Evolutionary conservation across 2,113 vertebrate genomes (phyloP).

Genomic region (Eonycteris spelaea): DNA sequence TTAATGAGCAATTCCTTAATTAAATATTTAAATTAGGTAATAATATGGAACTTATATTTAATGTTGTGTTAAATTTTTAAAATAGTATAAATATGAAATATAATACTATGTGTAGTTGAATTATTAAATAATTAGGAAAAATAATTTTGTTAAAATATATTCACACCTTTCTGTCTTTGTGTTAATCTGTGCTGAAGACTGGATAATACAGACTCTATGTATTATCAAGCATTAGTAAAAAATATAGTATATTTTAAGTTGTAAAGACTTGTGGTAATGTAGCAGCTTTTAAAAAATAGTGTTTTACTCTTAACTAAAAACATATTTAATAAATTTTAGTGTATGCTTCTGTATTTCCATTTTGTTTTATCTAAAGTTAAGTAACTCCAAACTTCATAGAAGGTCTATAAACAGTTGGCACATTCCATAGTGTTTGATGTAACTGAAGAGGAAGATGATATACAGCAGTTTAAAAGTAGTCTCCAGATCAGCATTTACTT

Average conservation of each 20-base stretch:
- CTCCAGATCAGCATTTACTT: not conserved
- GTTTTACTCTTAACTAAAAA: not conserved
- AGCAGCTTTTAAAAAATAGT: not conserved
- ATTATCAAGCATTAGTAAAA: not conserved
- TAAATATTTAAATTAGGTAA: not conserved
- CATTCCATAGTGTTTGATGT: not conserved
- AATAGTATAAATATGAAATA: not conserved
- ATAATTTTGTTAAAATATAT: not conserved
- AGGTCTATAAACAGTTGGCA: not conserved
- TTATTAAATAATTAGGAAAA: not conserved
- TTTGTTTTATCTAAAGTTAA: not conserved
- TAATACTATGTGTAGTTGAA: not conserved
- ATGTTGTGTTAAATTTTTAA: not conserved
- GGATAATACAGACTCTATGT: not conserved
- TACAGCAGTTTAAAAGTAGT: not conserved
- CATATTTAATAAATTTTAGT: not conserved
- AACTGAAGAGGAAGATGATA: not conserved
- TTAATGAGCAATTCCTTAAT: not conserved
- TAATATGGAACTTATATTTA: not conserved
- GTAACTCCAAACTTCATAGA: not conserved
- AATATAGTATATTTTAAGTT: not conserved
- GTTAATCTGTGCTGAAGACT: not conserved
- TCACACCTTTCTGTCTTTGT: not conserved
- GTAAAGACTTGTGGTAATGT: not conserved
- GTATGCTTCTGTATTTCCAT: not conserved